A percentile compares a stretch with the other conserved stretches of the same genome.
Evolutionary conservation across 2,797 vertebrate genomes (phyloP).

Genomic region (Coendou prehensilis): DNA sequence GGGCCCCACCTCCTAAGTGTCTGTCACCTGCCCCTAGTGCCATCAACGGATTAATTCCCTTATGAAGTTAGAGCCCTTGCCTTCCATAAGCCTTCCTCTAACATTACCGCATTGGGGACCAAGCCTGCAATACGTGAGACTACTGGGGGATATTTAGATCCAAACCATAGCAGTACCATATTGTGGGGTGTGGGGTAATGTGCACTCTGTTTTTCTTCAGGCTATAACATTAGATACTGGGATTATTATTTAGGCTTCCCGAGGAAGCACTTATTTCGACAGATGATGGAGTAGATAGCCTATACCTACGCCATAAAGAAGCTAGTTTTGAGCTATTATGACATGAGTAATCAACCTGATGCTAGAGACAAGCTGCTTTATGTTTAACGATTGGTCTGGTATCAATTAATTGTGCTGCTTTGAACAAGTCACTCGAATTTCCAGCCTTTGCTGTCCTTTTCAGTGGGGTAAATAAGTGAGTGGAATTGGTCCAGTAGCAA

Average conservation of each 20-base stretch:
- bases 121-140: neutral
- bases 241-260: neutral
- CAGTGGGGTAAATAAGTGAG: neutral
- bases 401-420: neutral
- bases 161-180: neutral
- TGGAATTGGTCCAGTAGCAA: neutral
- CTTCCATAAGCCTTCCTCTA: neutral
- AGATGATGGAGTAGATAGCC: neutral
- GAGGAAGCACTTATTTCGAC: slow-evolving; percentile 45
- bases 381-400: neutral
- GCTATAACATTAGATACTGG: neutral
- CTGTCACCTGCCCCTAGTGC: neutral
- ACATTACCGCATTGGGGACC: neutral
- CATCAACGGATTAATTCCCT: neutral
- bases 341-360: neutral
- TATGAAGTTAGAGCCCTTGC: neutral
- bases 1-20: neutral
- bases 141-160: neutral
- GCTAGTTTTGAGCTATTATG: neutral
- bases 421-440: neutral
- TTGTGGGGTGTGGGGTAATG: neutral
- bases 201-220: neutral
- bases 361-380: neutral
- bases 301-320: neutral
- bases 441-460: neutral